Conservation (phyloP, 92 coral and sea anemone species). For the Hydrozoanthus gracilis region DNA sequence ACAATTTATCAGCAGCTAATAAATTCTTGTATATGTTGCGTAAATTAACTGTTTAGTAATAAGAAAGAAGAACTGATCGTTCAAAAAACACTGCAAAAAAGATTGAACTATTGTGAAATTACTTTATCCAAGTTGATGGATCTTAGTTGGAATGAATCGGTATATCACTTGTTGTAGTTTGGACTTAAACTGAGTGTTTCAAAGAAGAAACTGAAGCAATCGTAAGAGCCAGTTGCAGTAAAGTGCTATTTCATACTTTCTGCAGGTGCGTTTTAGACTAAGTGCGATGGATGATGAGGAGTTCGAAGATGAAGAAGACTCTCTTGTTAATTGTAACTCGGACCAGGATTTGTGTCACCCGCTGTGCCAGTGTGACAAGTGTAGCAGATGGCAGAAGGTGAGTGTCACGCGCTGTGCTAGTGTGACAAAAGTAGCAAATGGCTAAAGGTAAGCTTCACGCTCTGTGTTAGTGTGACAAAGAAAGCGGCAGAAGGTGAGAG, state of each 20-base stretch:
- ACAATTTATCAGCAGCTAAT: too few relatives aligned
- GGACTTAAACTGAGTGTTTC: not conserved
- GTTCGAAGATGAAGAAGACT: conserved; percentile 86
- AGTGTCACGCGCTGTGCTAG: conserved; percentile 85
- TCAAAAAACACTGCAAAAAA: too few relatives aligned
- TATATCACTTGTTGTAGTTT: too few relatives aligned
- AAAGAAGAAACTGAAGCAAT: not conserved
- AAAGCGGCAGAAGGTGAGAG: conserved; percentile 96
- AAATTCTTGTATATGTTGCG: too few relatives aligned
- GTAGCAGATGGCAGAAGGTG: conserved; percentile 98
- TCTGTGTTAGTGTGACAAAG: conserved; percentile 95
- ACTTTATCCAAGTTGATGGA: too few relatives aligned
- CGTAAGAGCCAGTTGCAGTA: too few relatives aligned
- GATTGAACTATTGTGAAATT: too few relatives aligned
- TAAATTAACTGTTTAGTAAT: too few relatives aligned
- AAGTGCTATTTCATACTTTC: not conserved
- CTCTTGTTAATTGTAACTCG: conserved; percentile 58
- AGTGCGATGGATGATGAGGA: conserved; percentile 85
- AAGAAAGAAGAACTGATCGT: too few relatives aligned
- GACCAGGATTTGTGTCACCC: conserved; percentile 96
- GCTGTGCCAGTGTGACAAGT: conserved; percentile 95
- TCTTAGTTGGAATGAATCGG: too few relatives aligned
- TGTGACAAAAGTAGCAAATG: conserved; percentile 94
- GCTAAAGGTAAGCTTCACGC: conserved; percentile 90
- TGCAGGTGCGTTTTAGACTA: conserved; percentile 87